phyloP scores from a whole-genome alignment of 2,888 invertebrate genomes.

The Nebria salina region DNA sequence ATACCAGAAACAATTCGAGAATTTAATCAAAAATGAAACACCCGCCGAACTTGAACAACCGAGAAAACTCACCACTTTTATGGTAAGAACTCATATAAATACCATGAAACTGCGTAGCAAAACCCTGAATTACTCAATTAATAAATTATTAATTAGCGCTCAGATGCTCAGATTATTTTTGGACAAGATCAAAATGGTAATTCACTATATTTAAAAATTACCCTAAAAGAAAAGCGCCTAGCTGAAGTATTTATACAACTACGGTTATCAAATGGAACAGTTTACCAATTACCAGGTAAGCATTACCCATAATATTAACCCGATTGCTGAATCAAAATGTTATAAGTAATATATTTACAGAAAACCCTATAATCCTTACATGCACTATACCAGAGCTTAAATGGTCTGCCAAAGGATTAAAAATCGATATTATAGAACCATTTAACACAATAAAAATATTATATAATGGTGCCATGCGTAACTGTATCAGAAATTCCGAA shows the following conservation, averaged over 20 bases:
- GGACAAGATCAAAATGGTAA: slow-evolving; percentile 69
- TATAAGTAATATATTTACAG: slow-evolving; percentile 54
- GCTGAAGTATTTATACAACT: slow-evolving; percentile 69
- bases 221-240: slow-evolving; percentile 64
- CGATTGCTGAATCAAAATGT: slow-evolving; percentile 17
- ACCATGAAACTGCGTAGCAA: background rate
- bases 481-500: slow-evolving; percentile 58
- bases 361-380: slow-evolving; percentile 66
- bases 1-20: slow-evolving; percentile 51
- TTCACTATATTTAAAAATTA: slow-evolving; percentile 66
- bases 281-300: slow-evolving; percentile 63
- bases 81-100: slow-evolving; percentile 51
- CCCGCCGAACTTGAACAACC: slow-evolving; percentile 51
- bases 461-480: slow-evolving; percentile 75
- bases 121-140: background rate
- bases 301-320: background rate
- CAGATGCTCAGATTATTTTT: slow-evolving; percentile 63
- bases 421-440: slow-evolving; percentile 71
- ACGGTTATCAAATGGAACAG: slow-evolving; percentile 59
- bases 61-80: slow-evolving; percentile 53
- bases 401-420: slow-evolving; percentile 71
- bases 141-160: slow-evolving; percentile 56
- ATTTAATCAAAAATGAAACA: slow-evolving; percentile 45
- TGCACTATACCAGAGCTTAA: slow-evolving; percentile 61
- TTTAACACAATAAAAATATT: slow-evolving; percentile 70